Evolutionary conservation across 1,140 invertebrate genomes (phyloP).

Genomic region (Cyclina sinensis): DNA sequence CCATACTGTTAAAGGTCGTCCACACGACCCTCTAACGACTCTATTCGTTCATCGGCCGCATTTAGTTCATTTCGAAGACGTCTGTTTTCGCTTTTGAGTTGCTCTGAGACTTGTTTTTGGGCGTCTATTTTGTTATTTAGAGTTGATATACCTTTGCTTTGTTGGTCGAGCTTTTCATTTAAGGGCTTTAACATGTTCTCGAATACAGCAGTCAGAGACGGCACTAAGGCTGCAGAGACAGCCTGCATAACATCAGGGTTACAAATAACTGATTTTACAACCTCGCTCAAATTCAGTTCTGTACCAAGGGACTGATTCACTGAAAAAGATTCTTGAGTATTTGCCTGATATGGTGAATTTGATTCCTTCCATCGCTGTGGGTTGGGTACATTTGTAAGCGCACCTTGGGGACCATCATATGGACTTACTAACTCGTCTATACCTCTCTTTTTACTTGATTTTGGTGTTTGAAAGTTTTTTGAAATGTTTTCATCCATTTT

Average conservation of each 20-base stretch:
- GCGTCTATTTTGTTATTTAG: background rate
- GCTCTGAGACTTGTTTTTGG: background rate
- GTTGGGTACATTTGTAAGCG: background rate
- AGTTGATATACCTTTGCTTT: background rate
- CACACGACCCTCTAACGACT: background rate
- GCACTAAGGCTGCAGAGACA: background rate
- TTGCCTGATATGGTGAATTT: background rate
- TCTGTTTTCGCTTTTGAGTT: background rate
- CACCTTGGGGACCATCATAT: background rate
- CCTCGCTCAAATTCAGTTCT: background rate
- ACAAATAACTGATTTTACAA: background rate
- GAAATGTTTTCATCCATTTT: too few relatives aligned
- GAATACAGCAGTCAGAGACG: background rate
- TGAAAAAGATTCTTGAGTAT: background rate
- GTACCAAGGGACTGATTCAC: background rate
- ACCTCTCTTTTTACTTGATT: background rate
- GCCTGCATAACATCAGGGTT: background rate
- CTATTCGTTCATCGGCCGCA: too few relatives aligned
- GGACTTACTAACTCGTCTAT: background rate
- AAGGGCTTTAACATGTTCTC: background rate
- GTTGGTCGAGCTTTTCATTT: background rate
- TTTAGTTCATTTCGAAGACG: too few relatives aligned
- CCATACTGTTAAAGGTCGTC: background rate
- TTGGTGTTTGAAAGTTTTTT: background rate
- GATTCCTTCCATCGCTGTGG: background rate